Base-by-base conservation (phyloP, 2,888 invertebrate genomes). In the Oscheius sp. region DNA sequence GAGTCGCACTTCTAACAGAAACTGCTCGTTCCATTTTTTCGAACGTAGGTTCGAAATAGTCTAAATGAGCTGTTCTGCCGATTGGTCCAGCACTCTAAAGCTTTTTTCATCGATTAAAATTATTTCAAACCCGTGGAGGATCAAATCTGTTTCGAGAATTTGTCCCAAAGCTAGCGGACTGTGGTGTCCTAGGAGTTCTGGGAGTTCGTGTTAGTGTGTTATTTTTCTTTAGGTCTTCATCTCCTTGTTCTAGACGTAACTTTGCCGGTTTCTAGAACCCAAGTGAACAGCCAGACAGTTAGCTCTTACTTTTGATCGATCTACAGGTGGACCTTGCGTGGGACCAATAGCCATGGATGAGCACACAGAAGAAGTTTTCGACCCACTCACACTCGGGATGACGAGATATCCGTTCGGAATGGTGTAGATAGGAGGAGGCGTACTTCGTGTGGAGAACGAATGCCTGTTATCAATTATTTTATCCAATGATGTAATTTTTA, bases 221-320 rank as follows among this genome's bases (percentile, higher is more conserved):
- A 15, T 33, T 17, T 2, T 55, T 34, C 10, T 17, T 12, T 17
- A 17, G 25, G n/a, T 64, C 64, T n/a, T 64, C 64, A 17, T 64
- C 64, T n/a, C 50, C 64, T 15, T 29, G 33, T n/a, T 64, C 64
- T 12, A 64, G 34, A 5, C 64, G 64, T 10, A 64, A 50, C 23
- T 64, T 64, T 3, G 64, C 48, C 17, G 64, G 64, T 48, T 64
- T 64, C 64, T 58, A 29, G 50, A 50, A 17, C 17, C 3, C 5
- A n/a, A n/a, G n/a, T n/a, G n/a, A n/a, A n/a, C n/a, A n/a, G n/a
- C n/a, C n/a, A n/a, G n/a, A n/a, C n/a, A n/a, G n/a, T n/a, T n/a
- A n/a, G n/a, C n/a, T n/a, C n/a, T n/a, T 45, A 58, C 58, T 23
- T 64, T 64, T 64, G 64, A 64, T 50, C 64, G 48, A 31, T 64